phyloP scores from a whole-genome alignment of 2,888 invertebrate genomes.

The Schizaphis graminum region DNA sequence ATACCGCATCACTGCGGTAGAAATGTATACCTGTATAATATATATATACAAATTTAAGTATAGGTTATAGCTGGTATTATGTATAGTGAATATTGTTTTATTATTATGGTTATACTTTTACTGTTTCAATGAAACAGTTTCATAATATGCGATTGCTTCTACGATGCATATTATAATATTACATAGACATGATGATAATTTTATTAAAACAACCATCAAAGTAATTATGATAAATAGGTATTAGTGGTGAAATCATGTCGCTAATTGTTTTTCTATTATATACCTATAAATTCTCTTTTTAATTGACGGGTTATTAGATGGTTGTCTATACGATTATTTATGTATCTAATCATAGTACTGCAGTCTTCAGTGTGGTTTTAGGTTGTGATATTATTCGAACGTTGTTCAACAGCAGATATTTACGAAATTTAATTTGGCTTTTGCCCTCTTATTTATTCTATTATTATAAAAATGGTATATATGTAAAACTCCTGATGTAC shows the following conservation, averaged over 20 bases:
- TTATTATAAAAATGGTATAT: not conserved
- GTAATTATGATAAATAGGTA: not conserved
- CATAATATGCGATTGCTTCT: not conserved
- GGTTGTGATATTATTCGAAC: not conserved
- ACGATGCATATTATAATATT: not conserved
- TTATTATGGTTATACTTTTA: not conserved
- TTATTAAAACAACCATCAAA: not conserved
- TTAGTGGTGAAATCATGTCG: not conserved
- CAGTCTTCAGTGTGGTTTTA: not conserved
- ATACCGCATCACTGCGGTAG: not conserved
- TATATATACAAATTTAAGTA: not conserved
- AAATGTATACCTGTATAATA: not conserved
- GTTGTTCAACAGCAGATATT: not conserved
- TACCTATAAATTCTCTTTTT: not conserved
- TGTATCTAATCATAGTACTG: not conserved
- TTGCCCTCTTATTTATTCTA: not conserved
- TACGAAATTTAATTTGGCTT: not conserved
- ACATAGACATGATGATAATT: not conserved
- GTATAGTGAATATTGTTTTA: not conserved
- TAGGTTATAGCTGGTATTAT: not conserved
- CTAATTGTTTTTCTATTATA: not conserved
- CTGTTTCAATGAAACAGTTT: not conserved
- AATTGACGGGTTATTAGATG: not conserved
- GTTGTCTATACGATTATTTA: not conserved
- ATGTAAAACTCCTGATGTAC: not conserved